Base-by-base conservation (phyloP, 2,797 vertebrate genomes). In the Sebastes variabilis region DNA sequence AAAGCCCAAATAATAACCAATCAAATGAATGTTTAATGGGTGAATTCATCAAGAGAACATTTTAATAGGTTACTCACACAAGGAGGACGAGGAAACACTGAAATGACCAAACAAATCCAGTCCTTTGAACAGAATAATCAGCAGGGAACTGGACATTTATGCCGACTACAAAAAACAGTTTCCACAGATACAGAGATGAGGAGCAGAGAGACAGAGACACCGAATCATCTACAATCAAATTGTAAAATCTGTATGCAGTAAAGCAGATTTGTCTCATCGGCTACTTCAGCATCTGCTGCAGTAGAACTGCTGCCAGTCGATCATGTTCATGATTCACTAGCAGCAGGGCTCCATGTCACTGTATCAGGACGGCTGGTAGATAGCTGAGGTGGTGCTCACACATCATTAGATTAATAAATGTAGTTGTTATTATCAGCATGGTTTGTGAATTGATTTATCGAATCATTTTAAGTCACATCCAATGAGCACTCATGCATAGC, bases 231-330 rank as follows among this genome's bases (percentile, higher is more conserved):
- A 79, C 85, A 88, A 81, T 91, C 84, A 88, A 93, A 91, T 84
- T 89, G 83, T 58, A 81, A 92, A 91, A 90, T 76, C 78, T 83
- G 69, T 87, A 82, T 85, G 69, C 69, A 82, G 75, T 71, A 87
- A 88, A 93, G 88, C 70, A 36, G 89, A 92, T 92, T 90, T 90
- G 87, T 87, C 87, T 92, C 87, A 81, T 87, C 81, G 87, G 86
- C 77, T 42, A n/a, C 42, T 46, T 46, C 85, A 81, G 85, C 91
- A 93, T 92, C 93, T 94, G 93, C 88, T 90, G 83, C 71, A 66
- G 87, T 60, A 16, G 25, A 86, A 61, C 58, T 38, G 79, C 87
- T 91, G 90, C 92, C 90, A 92, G 78, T 76, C 68, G 80, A 88
- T 73, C 89, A 79, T 90, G 86, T 91, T 91, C 79, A 79, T 89